Percentiles rank a stretch among this genome's conserved stretches.
Evolutionary conservation across 2,113 vertebrate species (phyloP).

Genomic region (Eptesicus fuscus): DNA sequence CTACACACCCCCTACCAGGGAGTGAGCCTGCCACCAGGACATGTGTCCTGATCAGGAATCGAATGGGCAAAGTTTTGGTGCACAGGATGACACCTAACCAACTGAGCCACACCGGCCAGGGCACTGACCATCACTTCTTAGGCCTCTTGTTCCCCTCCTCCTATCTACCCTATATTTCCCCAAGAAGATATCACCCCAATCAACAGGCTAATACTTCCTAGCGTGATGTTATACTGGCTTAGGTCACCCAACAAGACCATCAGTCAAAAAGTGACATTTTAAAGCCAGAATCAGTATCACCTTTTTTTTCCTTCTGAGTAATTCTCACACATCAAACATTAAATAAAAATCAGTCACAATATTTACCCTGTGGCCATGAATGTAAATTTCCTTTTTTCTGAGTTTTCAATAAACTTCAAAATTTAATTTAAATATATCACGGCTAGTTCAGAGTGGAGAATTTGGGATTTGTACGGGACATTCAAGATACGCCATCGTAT

Average conservation of each 20-base stretch:
- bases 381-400: neutral
- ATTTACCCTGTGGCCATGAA: neutral
- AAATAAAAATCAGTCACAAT: neutral
- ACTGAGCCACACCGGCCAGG: neutral
- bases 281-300: neutral
- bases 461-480: neutral
- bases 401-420: neutral
- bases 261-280: slow-evolving; percentile 21
- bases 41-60: neutral
- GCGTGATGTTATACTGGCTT: neutral
- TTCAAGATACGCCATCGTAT: neutral
- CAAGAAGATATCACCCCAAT: neutral
- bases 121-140: neutral
- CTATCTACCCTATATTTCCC: neutral
- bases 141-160: neutral
- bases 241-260: neutral
- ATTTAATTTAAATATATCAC: slow-evolving; percentile 8
- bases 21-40: neutral
- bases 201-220: neutral
- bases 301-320: neutral
- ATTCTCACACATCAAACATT: neutral
- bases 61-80: neutral
- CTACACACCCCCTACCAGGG: neutral
- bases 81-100: neutral
- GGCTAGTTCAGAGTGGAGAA: neutral